Conservation (phyloP, 2,888 invertebrate genomes). For the Neoitamus cyanurus region DNA sequence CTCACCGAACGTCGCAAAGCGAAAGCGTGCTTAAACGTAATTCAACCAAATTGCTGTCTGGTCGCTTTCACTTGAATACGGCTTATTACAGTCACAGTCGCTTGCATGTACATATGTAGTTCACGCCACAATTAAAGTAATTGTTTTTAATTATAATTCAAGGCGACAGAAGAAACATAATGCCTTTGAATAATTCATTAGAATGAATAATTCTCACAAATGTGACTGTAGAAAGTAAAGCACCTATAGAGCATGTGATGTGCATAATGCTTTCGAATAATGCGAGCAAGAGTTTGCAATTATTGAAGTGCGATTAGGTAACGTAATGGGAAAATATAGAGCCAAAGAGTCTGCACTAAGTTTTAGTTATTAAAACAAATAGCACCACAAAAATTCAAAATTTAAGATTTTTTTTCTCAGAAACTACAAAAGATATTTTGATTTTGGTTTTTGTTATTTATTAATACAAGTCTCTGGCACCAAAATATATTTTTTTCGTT, state of each 20-base stretch:
- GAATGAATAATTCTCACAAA: neutral
- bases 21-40: neutral
- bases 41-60: neutral
- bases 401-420: no score
- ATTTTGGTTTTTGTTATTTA: no score
- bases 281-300: no score
- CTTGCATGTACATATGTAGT: neutral
- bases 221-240: neutral
- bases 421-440: no score
- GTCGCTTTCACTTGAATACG: neutral
- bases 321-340: no score
- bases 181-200: slow-evolving; percentile 14
- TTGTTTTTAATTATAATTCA: neutral
- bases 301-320: no score
- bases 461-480: no score
- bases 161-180: neutral
- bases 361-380: no score
- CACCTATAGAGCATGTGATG: neutral
- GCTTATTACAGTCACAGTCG: neutral
- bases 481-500: no score
- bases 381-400: no score
- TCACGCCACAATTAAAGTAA: neutral
- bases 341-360: no score
- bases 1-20: neutral
- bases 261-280: no score